Conservation (phyloP, 2,888 invertebrate genomes). For the Torymus aiolomorphi region DNA sequence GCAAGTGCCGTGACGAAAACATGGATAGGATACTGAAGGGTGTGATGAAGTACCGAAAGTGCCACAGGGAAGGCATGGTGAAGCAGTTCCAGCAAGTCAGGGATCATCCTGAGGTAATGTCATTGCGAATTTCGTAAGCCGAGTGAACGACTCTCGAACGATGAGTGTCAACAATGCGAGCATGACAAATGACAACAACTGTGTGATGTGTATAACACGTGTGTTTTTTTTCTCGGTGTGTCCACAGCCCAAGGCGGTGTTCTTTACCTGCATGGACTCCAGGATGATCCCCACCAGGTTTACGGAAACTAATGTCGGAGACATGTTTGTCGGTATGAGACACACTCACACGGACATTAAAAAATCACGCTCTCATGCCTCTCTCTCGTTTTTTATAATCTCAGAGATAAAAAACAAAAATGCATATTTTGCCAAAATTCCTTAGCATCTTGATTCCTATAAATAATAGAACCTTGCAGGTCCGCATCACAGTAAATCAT, state of each 20-base stretch:
- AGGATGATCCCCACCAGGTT: slow-evolving; percentile 97
- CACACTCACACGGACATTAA: slow-evolving; percentile 59
- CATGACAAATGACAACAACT: not conserved
- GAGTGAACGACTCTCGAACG: not conserved
- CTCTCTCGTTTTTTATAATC: slow-evolving; percentile 40
- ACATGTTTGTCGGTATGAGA: slow-evolving; percentile 94
- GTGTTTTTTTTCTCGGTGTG: slow-evolving; percentile 1
- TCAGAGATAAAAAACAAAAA: slow-evolving; percentile 15
- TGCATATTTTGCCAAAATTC: slow-evolving; percentile 14
- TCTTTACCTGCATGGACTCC: slow-evolving; percentile 99
- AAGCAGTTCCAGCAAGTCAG: slow-evolving; percentile 93
- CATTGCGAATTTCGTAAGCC: not conserved
- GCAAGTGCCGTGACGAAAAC: slow-evolving; percentile 48
- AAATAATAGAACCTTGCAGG: slow-evolving; percentile 40
- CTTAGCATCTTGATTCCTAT: slow-evolving; percentile 44
- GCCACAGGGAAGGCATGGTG: slow-evolving; percentile 90
- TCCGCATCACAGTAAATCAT: slow-evolving; percentile 43
- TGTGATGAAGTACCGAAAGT: slow-evolving; percentile 90
- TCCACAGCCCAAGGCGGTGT: slow-evolving; percentile 92
- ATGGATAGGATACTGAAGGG: slow-evolving; percentile 94
- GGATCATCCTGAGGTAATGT: slow-evolving; percentile 88
- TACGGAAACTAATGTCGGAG: slow-evolving; percentile 96
- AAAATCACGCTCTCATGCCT: slow-evolving; percentile 41
- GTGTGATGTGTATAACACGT: not conserved
- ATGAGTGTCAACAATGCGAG: no score